Base-by-base conservation (phyloP, 2,113 vertebrate species). In the Ciconia stormi region DNA sequence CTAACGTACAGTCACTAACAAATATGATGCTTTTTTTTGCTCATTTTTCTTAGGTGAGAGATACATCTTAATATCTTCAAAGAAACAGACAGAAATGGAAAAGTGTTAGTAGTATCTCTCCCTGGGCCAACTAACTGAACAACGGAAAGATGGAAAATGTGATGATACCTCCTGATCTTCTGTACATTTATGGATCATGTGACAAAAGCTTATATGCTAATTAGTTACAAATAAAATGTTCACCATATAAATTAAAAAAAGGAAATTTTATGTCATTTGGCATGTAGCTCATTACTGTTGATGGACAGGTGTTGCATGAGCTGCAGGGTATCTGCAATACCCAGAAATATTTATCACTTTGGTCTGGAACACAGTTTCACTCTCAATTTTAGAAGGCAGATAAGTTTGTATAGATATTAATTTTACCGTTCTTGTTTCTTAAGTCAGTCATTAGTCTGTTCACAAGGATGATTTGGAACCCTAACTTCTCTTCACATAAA, bases 291-390 rank as follows among this genome's bases (percentile, higher is more conserved):
- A 61, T 74, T 85, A 58, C 15, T 61, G 14, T 9, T 80, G 46
- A 87, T 8, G 13, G 34, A 74, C 2, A 79, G 14, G 12, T 72
- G 34, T 55, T 85, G 30, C 4, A 62, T 56, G 77, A 93, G 26
- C 69, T 78, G 59, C 36, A 82, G 49, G 8, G 17, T 34, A 82
- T 25, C 71, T 86, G 40, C 18, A 92, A 86, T 63, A 80, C 6
- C 11, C 38, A 73, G 46, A 94, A 95, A 81, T 62, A 92, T 53
- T 66, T 86, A 88, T 49, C 34, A 42, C 25, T 83, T 80, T 4
- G 2, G 18, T 53, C 46, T 55, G 52, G 22, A 87, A 62, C 11
- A 55, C 6, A 38, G 14, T 36, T 70, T 90, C 13, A 67, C 3
- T 71, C 47, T 73, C 46, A 76, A 3, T 55, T 65, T 27, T 47